phyloP scores from a whole-genome alignment of 2,797 vertebrate genomes.

The Zalophus californianus region DNA sequence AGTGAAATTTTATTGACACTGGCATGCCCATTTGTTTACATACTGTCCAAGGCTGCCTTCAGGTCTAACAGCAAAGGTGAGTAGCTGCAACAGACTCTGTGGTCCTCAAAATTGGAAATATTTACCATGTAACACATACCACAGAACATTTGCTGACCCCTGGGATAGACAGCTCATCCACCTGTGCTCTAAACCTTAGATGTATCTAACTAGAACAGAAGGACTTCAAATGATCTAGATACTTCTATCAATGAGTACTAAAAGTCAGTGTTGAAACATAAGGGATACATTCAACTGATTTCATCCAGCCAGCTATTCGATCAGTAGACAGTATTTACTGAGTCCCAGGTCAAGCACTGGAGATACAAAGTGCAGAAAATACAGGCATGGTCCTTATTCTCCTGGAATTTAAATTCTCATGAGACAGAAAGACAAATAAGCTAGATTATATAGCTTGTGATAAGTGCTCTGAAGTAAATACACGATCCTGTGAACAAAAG shows the following conservation, averaged over 20 bases:
- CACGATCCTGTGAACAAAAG: neutral
- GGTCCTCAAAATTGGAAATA: neutral
- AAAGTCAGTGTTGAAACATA: constrained; percentile 49
- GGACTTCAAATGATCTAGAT: constrained; percentile 35
- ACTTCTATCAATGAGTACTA: constrained; percentile 53
- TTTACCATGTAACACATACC: neutral
- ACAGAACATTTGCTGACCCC: neutral
- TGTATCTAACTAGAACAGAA: constrained; percentile 12
- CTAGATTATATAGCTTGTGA: constrained; percentile 7
- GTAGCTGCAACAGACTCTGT: neutral
- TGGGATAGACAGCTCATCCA: neutral
- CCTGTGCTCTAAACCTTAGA: neutral
- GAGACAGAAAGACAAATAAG: constrained; percentile 51
- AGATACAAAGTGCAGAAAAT: constrained; percentile 54
- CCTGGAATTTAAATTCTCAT: constrained; percentile 53
- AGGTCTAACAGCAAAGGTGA: neutral
- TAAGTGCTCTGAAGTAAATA: constrained; percentile 37
- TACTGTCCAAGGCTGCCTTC: neutral
- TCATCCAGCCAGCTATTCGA: constrained; percentile 15
- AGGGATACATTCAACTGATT: constrained; percentile 26
- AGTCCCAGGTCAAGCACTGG: neutral
- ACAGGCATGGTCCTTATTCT: neutral
- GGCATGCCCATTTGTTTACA: neutral
- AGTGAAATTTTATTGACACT: neutral
- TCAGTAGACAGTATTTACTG: constrained; percentile 20